Base-by-base conservation (phyloP, 2,888 invertebrate species). In the Rhagonycha fulva region DNA sequence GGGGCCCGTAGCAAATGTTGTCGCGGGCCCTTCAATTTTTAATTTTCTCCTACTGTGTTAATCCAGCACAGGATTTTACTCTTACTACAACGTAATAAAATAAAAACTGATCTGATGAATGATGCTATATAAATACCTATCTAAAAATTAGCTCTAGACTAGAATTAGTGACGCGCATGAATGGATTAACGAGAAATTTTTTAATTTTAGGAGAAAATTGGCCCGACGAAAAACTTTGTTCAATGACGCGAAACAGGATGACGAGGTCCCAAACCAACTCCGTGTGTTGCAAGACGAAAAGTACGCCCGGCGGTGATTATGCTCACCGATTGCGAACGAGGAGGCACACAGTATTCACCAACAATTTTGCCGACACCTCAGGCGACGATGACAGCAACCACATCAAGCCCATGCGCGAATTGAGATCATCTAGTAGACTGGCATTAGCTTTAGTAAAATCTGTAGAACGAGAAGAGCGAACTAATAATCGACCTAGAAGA, bases 321-420 rank as follows among this genome's bases (percentile, higher is more conserved):
- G 85, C 86, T 2, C 87, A 88, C 80, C 85, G 85, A 75, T 81
- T 89, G 74, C 83, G 89, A 30, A 87, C 88, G 10, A 84, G 88
- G 74, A 86, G 86, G 76, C 86, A 86, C 60, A 83, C 86, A 23
- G 77, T 83, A 72, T 80, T 84, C 26, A 82, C 84, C 4, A 83
- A 82, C 28, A 87, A 85, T 80, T 87, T 87, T 77, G 83, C 87
- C 30, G 87, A 87, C 5, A 86, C 87, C 1, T 85, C 87, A 9
- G 85, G 86, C 14, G 88, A 88, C 68, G 87, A 87, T 75, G 87
- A 87, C 73, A 86, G 80, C 12, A 80, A 80, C 61, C 80, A 81
- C 24, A 77, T 85, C 14, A 86, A 85, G 72, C 84, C 85, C 0
- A 74, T 76, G 61, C 66, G 78, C 14, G 87, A 86, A 79, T 79